These are phyloP conservation scores for Melanostigma gelatinosum DNA, from an alignment of 2,113 vertebrate species.

Conservation along the genomic window DNA sequence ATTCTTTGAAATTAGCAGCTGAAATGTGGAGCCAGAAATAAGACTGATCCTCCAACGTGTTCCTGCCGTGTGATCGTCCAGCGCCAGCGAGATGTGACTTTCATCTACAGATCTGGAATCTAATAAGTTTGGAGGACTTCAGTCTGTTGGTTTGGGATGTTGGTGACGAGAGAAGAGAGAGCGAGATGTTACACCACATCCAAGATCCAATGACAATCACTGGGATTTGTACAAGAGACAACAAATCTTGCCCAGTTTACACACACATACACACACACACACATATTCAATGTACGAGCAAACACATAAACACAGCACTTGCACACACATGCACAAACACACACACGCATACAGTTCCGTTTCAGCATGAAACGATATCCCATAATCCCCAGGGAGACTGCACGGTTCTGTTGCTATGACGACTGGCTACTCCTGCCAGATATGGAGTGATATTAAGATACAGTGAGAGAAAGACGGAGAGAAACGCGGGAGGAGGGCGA, in stretches of 20 bases:
- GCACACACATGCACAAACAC: constrained; percentile 45
- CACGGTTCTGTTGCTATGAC: constrained; percentile 86
- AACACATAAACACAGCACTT: constrained; percentile 3
- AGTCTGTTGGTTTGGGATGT: constrained; percentile 32
- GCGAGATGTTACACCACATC: constrained; percentile 33
- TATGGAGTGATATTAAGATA: constrained; percentile 80
- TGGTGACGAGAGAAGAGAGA: constrained; percentile 22
- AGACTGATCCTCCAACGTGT: neutral
- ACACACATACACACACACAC: constrained; percentile 47
- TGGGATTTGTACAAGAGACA: constrained; percentile 54
- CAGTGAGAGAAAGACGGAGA: constrained; percentile 71
- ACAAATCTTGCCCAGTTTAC: constrained; percentile 46
- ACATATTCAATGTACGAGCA: constrained; percentile 18
- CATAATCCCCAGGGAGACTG: constrained; percentile 83
- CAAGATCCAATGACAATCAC: constrained; percentile 52
- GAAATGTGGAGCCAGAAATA: constrained; percentile 1
- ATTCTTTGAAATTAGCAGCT: constrained; percentile 20
- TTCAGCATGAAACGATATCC: constrained; percentile 83
- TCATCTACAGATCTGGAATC: constrained; percentile 30
- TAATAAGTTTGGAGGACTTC: constrained; percentile 56
- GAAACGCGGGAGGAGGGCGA: constrained; percentile 48
- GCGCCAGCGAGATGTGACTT: neutral
- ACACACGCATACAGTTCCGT: constrained; percentile 65
- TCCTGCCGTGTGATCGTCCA: neutral
- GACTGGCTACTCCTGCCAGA: constrained; percentile 85